Evolutionary conservation across 92 coral and sea anemone genomes (phyloP), one percentile per base, ranked within the genome.

Genomic region (Scolanthus callimorphus): DNA sequence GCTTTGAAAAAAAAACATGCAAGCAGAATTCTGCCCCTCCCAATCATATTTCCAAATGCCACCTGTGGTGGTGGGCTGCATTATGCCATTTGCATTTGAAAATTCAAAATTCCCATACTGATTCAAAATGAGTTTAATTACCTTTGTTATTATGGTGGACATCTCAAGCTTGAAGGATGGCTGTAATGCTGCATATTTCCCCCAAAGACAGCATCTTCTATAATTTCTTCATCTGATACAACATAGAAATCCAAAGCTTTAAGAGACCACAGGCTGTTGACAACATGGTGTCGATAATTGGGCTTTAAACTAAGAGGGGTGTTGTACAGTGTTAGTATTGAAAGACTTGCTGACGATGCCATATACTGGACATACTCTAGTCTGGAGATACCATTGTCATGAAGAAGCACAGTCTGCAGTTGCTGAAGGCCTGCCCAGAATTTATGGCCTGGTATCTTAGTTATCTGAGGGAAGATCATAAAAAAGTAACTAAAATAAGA

Each of bases 181-280:
- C 19, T 69, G 60, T 60, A 74, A 25, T 17, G 97, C 74, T 1
- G 92, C 57, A 69, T 66, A 91, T 38, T 51, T 4, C 89, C 92
- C 49, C 89, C 68, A 79, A 88, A 88, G n/a, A 74, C 27, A 11
- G 92, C 76, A 76, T 91, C 92, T 55, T 91, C 97, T 51, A 91
- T 91, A n/a, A 88, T 83, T 57, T 91, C 97, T 58, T 91, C 96
- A 65, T 91, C 97, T 15, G 97, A 91, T 31, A 91, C 49, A 49
- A 91, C 97, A 39, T 88, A 62, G 22, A 63, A 60, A 34, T 91
- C 97, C 37, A 91, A 62, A 3, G 81, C 90, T 65, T 84, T 91
- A 41, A 91, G 31, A 1, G 92, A 83, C 97, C 97, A 91, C 12
- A 91, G 17, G 60, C 92, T 79, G 78, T 91, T 91, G 4, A 91